These are phyloP conservation scores for Erinaceus europaeus DNA, from an alignment of 2,113 vertebrate species.

Conservation along the genomic window DNA sequence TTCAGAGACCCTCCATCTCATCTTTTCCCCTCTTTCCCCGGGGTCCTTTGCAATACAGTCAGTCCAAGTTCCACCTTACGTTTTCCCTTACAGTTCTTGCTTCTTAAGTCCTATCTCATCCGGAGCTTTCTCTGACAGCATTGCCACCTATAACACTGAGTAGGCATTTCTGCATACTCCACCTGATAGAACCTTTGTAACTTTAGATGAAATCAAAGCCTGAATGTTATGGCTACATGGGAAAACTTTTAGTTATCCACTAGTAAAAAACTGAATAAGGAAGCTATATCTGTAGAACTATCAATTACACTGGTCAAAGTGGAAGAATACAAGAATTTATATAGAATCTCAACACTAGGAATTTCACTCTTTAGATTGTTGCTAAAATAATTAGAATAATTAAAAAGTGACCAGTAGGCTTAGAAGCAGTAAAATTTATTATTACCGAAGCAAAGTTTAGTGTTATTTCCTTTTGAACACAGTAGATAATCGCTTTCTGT, in stretches of 20 bases:
- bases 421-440: background rate
- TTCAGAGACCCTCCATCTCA: too few relatives aligned
- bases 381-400: too few relatives aligned
- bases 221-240: background rate
- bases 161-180: background rate
- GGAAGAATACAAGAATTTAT: fast-evolving
- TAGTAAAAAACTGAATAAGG: background rate
- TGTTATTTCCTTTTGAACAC: background rate
- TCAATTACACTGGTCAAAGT: background rate
- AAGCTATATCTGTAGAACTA: background rate
- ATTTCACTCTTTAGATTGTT: background rate
- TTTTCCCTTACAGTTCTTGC: too few relatives aligned
- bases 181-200: background rate
- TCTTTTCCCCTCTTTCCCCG: too few relatives aligned
- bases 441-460: background rate
- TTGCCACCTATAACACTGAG: background rate
- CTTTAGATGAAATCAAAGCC: background rate
- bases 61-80: too few relatives aligned
- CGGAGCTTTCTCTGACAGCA: background rate
- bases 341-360: background rate
- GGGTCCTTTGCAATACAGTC: too few relatives aligned
- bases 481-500: background rate
- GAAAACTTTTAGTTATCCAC: background rate
- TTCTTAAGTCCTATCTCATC: too few relatives aligned
- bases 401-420: background rate